Conservation (phyloP, 1,140 invertebrate genomes). For the Ostrea edulis region DNA sequence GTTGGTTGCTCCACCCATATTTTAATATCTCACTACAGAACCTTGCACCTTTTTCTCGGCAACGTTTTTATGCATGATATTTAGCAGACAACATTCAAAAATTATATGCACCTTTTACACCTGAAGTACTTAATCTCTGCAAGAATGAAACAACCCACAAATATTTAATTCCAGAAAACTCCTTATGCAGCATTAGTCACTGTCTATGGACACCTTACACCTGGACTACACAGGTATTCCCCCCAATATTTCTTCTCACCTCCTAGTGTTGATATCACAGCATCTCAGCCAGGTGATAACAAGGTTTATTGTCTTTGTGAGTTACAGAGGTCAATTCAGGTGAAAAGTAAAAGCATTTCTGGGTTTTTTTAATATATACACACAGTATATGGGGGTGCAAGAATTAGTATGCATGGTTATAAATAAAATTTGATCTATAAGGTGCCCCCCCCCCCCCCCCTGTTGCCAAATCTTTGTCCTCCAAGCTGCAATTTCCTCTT, state of each 20-base stretch:
- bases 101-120: background rate
- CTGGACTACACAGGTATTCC: conserved; percentile 7
- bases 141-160: too few species aligned
- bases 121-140: background rate
- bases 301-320: background rate
- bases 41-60: too few species aligned
- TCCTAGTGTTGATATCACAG: background rate
- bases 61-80: background rate
- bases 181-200: background rate
- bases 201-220: background rate
- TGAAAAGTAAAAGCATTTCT: background rate
- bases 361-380: too few species aligned
- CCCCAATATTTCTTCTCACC: background rate
- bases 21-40: too few species aligned
- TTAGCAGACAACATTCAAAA: background rate
- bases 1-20: too few species aligned
- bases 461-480: too few species aligned
- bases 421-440: too few species aligned
- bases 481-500: too few species aligned
- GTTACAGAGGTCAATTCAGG: background rate
- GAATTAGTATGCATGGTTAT: too few species aligned
- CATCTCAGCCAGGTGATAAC: background rate
- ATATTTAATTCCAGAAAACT: background rate
- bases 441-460: too few species aligned
- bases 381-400: too few species aligned